These are phyloP conservation scores for Rhabdomys pumilio DNA, from an alignment of 2,797 vertebrate species.

Conservation along the genomic window DNA sequence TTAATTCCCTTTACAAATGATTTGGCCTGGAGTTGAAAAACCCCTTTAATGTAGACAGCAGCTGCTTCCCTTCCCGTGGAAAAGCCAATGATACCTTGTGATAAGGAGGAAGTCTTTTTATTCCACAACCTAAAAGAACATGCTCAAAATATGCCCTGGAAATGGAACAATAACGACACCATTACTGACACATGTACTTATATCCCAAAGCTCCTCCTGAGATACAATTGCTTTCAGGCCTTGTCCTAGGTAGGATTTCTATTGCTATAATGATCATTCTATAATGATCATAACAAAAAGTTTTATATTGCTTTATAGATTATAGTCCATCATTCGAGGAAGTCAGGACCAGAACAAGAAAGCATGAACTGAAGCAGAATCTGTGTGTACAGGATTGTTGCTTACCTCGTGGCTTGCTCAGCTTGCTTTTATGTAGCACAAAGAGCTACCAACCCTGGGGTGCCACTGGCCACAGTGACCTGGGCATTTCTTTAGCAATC, in stretches of 20 bases:
- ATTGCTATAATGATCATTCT: neutral
- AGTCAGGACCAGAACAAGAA: no score
- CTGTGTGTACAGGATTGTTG: no score
- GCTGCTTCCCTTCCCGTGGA: neutral
- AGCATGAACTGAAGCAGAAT: neutral
- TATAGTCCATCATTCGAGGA: neutral
- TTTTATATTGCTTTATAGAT: neutral
- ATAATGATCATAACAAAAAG: neutral
- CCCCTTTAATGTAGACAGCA: neutral
- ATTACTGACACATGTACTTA: neutral
- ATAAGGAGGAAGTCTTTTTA: neutral
- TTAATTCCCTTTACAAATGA: neutral
- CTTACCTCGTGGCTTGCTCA: neutral
- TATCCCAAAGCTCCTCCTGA: no score
- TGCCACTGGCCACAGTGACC: neutral
- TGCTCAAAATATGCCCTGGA: neutral
- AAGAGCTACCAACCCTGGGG: no score
- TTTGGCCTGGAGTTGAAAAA: neutral
- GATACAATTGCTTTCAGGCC: no score
- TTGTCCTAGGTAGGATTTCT: neutral
- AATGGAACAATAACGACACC: neutral
- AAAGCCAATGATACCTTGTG: neutral
- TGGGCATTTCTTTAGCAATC: neutral
- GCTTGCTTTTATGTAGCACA: neutral
- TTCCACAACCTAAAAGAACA: neutral